A percentile compares a stretch with the other conserved stretches of the same genome.
These are phyloP conservation scores for Micrasema minimum DNA, from an alignment of 1,140 invertebrate genomes.

Conservation along the genomic window DNA sequence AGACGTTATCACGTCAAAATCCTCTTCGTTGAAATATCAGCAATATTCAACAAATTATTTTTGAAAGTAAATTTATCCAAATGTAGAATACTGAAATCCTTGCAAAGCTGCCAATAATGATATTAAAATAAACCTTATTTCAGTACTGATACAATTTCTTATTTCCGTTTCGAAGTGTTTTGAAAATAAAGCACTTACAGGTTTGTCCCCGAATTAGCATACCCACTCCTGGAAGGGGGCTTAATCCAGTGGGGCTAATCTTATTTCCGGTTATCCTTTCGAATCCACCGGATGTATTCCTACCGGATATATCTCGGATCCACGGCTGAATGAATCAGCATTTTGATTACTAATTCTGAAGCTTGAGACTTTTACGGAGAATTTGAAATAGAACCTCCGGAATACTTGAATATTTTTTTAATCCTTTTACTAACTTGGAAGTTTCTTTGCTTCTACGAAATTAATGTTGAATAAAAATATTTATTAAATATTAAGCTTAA, in stretches of 20 bases:
- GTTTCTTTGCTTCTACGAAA: no score
- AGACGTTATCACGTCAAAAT: no score
- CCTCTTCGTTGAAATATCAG: no score
- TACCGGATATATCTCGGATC: slow-evolving; percentile 21
- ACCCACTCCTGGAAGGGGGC: not conserved
- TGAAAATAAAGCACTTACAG: not conserved
- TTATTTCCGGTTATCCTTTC: slow-evolving; percentile 36
- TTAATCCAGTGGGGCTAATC: slow-evolving; percentile 32
- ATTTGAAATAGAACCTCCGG: not conserved
- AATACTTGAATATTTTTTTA: not conserved
- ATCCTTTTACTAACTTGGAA: no score
- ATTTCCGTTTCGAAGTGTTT: not conserved
- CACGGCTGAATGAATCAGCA: slow-evolving; percentile 27
- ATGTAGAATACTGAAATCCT: no score
- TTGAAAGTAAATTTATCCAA: no score
- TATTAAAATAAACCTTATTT: not conserved
- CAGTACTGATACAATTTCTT: not conserved
- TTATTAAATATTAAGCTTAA: no score
- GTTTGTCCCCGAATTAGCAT: slow-evolving; percentile 17
- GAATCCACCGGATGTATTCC: slow-evolving; percentile 27
- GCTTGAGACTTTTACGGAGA: not conserved
- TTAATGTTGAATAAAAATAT: no score
- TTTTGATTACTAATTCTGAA: slow-evolving; percentile 30
- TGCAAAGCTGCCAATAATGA: not conserved
- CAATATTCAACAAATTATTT: no score